Base-by-base conservation (phyloP, 2,888 invertebrate species). In the Rhimphoctona megacephalus region DNA sequence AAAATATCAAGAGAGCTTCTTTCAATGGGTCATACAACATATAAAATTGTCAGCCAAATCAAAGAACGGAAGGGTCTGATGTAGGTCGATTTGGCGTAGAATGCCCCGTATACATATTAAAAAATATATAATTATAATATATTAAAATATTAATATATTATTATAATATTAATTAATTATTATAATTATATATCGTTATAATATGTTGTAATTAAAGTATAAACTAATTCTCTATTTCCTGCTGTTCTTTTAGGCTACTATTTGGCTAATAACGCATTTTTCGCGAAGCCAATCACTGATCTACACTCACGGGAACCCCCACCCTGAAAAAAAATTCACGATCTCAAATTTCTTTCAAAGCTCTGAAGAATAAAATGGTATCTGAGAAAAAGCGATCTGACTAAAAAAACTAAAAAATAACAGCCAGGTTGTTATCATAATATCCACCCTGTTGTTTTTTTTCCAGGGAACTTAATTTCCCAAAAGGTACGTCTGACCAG, bases 401-500 rank as follows among this genome's bases (percentile, higher is more conserved):
- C 36, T 83, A 52, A 43, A 52, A 49, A 49, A 49, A 25, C 61
- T 14, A 57, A 78, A 76, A 49, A 52, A 39, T 36, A 70, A 22
- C 1, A 57, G 2, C 67, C 22, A 52, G 76, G 43, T 49, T 69
- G 74, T 69, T 30, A 81, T 46, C 8, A 39, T 9, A 9, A 39
- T 39, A 39, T 9, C 52, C 77, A 46, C 54, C 77, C 67, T 69
- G 22, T 6, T 78, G 49, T 77, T 69, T 52, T 5, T 77, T 81
- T 73, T 11, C 49, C 49, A 49, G 52, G 49, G 43, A 54, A 72
- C 43, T 43, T 17, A 19, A 54, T 25, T 72, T 74, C 46, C 30
- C 49, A 61, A 25, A 66, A 54, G 67, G 43, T 64, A 66, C 52
- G 64, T 25, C 33, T 74, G 82, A 83, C 85, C 85, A 86, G 85